Evolutionary conservation across 2,113 vertebrate genomes (phyloP).

Genomic region (Paratilapia polleni): DNA sequence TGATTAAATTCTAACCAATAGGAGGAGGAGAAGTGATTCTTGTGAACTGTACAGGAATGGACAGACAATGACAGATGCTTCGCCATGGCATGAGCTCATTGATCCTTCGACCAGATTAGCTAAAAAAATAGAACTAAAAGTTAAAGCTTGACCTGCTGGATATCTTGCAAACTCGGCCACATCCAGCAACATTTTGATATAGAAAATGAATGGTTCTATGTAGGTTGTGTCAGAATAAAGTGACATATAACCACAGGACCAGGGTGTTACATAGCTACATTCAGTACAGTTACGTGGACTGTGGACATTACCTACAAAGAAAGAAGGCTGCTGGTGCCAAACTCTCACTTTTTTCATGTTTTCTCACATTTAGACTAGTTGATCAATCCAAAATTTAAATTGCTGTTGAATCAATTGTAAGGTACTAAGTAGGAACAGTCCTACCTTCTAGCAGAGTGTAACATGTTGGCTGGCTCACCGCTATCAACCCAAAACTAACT

Average conservation of each 20-base stretch:
- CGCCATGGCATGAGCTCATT: not conserved
- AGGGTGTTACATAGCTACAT: not conserved
- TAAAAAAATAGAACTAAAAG: no score
- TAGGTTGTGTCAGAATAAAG: not conserved
- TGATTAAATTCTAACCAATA: no score
- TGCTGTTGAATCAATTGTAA: not conserved
- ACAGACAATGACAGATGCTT: not conserved
- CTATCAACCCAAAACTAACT: not conserved
- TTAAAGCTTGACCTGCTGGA: not conserved
- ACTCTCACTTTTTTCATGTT: not conserved
- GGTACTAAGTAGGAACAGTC: not conserved
- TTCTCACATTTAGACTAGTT: not conserved
- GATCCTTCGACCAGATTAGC: not conserved
- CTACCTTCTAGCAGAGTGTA: not conserved
- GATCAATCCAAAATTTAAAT: not conserved
- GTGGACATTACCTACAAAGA: not conserved
- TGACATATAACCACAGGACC: not conserved
- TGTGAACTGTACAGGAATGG: not conserved
- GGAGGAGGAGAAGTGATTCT: not conserved
- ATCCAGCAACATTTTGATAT: not conserved
- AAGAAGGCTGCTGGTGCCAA: fast-evolving
- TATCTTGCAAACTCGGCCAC: not conserved
- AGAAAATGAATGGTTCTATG: not conserved
- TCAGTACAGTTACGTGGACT: not conserved
- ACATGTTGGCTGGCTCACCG: not conserved